These are phyloP conservation scores for Synanthedon myopaeformis DNA, from an alignment of 2,888 invertebrate genomes.

Conservation along the genomic window DNA sequence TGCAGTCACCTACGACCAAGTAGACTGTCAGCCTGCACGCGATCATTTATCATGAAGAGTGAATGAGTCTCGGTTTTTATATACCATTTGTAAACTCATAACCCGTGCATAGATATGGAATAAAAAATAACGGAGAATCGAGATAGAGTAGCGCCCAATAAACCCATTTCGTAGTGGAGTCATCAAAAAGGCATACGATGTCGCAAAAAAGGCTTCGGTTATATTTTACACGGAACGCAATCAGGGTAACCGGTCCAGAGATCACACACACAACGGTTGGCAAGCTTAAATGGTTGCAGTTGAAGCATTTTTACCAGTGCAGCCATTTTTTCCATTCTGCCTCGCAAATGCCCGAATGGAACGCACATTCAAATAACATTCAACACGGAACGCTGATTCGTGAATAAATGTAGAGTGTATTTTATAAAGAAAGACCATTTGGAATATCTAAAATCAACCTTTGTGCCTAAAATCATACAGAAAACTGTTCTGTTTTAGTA, in stretches of 20 bases:
- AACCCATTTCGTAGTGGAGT: neutral
- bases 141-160: neutral
- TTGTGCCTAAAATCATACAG: neutral
- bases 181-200: neutral
- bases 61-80: no score
- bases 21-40: no score
- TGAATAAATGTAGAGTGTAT: slow-evolving; percentile 5
- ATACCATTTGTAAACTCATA: no score
- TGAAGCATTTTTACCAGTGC: slow-evolving; percentile 30
- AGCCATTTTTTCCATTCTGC: slow-evolving; percentile 33
- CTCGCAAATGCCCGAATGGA: slow-evolving; percentile 34
- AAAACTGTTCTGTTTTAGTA: no score
- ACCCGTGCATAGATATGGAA: no score
- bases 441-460: neutral
- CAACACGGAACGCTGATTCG: slow-evolving; percentile 16
- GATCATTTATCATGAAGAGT: no score
- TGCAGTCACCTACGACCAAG: no score
- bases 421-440: neutral
- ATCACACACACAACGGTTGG: slow-evolving; percentile 15
- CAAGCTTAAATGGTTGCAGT: neutral
- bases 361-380: slow-evolving; percentile 53
- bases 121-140: no score
- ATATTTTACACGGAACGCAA: slow-evolving; percentile 11
- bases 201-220: neutral
- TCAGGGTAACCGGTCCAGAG: slow-evolving; percentile 12